A percentile compares a stretch with the other conserved stretches of the same genome.
These are phyloP conservation scores for Oreotragus oreotragus DNA, from an alignment of 2,113 vertebrate species.

Conservation along the genomic window DNA sequence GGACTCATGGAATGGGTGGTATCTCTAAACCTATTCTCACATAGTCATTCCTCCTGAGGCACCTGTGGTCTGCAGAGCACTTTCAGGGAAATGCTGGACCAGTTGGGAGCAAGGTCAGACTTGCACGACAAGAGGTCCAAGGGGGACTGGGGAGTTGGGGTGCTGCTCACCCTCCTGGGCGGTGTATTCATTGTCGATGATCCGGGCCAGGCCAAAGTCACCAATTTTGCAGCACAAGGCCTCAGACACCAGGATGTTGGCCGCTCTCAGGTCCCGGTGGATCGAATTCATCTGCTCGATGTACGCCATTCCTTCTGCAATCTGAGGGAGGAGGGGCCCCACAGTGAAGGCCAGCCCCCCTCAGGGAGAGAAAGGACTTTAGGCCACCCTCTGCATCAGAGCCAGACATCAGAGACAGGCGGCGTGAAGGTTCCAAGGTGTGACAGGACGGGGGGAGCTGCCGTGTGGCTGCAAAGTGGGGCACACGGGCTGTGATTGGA, in stretches of 20 bases:
- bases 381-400: not conserved
- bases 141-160: not conserved
- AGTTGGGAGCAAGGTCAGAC: not conserved
- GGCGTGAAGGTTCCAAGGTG: not conserved
- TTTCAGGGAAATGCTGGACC: not conserved
- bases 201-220: slow-evolving; percentile 95
- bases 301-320: slow-evolving; percentile 97
- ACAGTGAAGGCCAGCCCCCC: not conserved
- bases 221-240: slow-evolving; percentile 93
- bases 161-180: slow-evolving; percentile 90
- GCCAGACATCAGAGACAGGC: not conserved
- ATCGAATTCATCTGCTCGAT: slow-evolving; percentile 97
- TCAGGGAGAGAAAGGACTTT: not conserved
- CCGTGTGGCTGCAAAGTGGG: not conserved
- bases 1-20: not conserved
- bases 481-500: not conserved
- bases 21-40: too few relatives aligned
- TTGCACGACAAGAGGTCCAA: rapidly evolving
- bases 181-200: slow-evolving; percentile 91
- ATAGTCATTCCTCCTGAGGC: not conserved
- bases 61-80: not conserved
- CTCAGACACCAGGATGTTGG: slow-evolving; percentile 95
- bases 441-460: not conserved
- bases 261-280: slow-evolving; percentile 94
- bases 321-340: slow-evolving; percentile 73